These are phyloP conservation scores for Sarcoramphus papa DNA, from an alignment of 2,797 vertebrate genomes.

Conservation along the genomic window DNA sequence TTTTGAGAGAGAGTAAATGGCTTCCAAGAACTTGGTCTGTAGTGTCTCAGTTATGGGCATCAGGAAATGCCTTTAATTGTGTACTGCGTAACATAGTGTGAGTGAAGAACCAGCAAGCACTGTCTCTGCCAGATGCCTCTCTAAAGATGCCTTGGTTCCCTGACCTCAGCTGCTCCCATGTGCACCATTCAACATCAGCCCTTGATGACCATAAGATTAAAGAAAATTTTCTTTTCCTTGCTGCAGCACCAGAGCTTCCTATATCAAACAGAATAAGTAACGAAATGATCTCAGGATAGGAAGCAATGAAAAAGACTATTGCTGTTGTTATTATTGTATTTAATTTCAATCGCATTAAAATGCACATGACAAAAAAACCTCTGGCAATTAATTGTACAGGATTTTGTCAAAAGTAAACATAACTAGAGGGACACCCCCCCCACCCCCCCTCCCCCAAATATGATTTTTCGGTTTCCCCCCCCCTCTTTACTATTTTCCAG, in stretches of 20 bases:
- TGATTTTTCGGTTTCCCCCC: neutral
- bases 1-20: neutral
- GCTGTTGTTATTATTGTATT: neutral
- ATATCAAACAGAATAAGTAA: neutral
- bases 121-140: neutral
- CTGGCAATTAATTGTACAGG: neutral
- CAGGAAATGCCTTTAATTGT: neutral
- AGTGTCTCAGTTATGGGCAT: neutral
- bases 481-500: neutral
- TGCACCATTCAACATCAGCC: neutral
- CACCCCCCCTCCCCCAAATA: neutral
- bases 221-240: neutral
- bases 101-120: neutral
- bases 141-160: neutral
- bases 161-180: neutral
- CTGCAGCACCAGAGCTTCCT: neutral
- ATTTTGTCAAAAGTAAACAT: neutral
- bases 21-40: neutral
- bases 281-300: neutral
- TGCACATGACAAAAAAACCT: neutral
- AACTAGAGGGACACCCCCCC: no score
- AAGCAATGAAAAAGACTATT: neutral
- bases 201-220: neutral
- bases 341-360: neutral
- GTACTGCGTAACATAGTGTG: rapidly evolving